Evolutionary conservation across 2,888 invertebrate species (phyloP).

Genomic region (Oscheius onirici): DNA sequence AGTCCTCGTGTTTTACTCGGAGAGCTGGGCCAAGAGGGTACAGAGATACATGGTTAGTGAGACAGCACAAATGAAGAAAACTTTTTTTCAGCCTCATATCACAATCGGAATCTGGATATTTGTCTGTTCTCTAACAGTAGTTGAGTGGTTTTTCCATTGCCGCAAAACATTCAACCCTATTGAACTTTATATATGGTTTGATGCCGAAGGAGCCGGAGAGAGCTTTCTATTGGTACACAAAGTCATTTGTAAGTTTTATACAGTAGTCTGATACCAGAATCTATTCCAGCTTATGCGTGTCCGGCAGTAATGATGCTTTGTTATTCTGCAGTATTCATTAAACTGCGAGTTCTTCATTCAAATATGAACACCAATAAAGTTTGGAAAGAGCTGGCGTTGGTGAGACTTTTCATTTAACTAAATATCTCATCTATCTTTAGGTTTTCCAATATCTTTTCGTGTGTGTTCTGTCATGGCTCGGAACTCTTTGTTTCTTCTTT

Average conservation of each 20-base stretch:
- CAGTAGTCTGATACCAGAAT: background rate
- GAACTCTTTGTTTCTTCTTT: slow-evolving; percentile 10
- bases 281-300: slow-evolving; percentile 14
- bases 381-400: background rate
- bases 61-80: background rate
- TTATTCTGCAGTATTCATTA: background rate
- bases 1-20: slow-evolving; percentile 16
- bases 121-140: slow-evolving; percentile 74
- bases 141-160: slow-evolving; percentile 78
- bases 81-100: slow-evolving; percentile 5
- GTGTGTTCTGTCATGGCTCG: slow-evolving; percentile 7
- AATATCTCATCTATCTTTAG: too few relatives aligned
- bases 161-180: slow-evolving; percentile 96
- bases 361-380: slow-evolving; percentile 1
- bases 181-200: slow-evolving; percentile 78
- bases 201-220: slow-evolving; percentile 3
- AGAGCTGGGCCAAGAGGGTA: background rate
- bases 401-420: too few relatives aligned
- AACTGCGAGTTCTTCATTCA: background rate
- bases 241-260: background rate
- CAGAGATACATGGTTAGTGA: background rate
- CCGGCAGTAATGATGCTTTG: background rate
- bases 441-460: slow-evolving; percentile 17
- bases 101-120: background rate
- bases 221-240: slow-evolving; percentile 1